Base-by-base conservation (phyloP, 2,113 vertebrate species). In the Trachemys scripta region DNA sequence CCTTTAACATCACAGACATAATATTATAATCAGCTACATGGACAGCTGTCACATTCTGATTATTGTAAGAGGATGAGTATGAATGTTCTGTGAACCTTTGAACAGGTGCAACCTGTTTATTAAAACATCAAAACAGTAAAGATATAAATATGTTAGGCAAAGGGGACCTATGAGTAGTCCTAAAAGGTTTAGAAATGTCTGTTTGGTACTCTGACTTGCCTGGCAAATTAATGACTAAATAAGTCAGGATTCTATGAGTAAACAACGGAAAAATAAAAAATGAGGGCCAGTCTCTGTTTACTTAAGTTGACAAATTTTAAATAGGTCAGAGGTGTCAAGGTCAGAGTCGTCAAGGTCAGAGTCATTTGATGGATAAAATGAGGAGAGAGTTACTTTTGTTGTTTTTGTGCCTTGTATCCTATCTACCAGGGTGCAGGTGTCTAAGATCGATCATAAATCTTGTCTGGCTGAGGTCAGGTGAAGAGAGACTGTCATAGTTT, bases 61-160 rank as follows among this genome's bases (percentile, higher is more conserved):
- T 95, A 79, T 95, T 95, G 84, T 93, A 88, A 93, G 81, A 80
- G 0, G 3, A 65, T 85, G 80, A 85, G 72, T 83, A 54, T 82
- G 49, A 17, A 0, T 69, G 49, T 94, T 90, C 25, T 50, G 50
- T 5, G 14, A 92, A 92, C 88, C 87, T 95, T 92, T 89, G 88
- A 96, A 95, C 95, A 96, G 96, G 84, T 97, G 97, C 88, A 93
- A 76, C 45, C 47, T 45, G 76, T 95, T 96, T 93, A 86, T 94
- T 95, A 86, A 62, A 93, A 90, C 11, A n/a, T 8, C 82, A 57
- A 69, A 88, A 87, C 56, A 84, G 56, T 89, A 88, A 95, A 69
- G 47, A 25, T 3, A 50, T 11, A 72, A 95, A 78, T 82, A 88
- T 94, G 95, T 82, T 85, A 92, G 83, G 78, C 92, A 84, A 31